Conservation (phyloP, 2,113 vertebrate species). For the Patagioenas fasciata region DNA sequence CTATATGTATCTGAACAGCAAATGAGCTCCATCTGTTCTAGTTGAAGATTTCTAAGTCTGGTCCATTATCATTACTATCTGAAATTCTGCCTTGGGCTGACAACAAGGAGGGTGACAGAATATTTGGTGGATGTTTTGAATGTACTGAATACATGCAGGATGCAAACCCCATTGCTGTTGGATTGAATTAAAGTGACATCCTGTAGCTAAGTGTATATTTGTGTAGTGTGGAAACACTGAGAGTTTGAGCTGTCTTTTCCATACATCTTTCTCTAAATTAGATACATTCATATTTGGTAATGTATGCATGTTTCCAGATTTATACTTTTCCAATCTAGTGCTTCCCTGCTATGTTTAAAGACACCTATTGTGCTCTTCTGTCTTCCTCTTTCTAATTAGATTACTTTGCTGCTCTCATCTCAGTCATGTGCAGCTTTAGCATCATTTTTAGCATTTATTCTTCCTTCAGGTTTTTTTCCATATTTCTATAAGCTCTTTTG, state of each 20-base stretch:
- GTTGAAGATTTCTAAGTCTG: not conserved
- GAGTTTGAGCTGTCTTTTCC: not conserved
- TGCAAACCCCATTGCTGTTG: not conserved
- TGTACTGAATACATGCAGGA: not conserved
- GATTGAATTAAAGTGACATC: not conserved
- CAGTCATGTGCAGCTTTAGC: not conserved
- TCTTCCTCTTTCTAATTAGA: not conserved
- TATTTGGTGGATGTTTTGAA: not conserved
- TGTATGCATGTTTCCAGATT: not conserved
- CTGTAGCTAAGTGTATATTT: not conserved
- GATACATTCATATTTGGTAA: not conserved
- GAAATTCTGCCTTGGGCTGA: not conserved
- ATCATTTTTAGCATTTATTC: not conserved
- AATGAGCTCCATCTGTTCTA: constrained; percentile 4
- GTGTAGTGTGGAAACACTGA: not conserved
- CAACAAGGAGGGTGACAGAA: not conserved
- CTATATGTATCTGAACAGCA: not conserved
- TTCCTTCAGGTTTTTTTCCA: not conserved
- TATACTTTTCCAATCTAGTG: not conserved
- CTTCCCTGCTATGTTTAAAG: not conserved
- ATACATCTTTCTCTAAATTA: not conserved
- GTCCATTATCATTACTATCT: not conserved
- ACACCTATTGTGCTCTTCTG: not conserved
- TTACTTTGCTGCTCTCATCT: not conserved
- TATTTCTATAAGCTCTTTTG: not conserved